Evolutionary conservation across 2,797 vertebrate species (phyloP).

Genomic region (Acipenser ruthenus): DNA sequence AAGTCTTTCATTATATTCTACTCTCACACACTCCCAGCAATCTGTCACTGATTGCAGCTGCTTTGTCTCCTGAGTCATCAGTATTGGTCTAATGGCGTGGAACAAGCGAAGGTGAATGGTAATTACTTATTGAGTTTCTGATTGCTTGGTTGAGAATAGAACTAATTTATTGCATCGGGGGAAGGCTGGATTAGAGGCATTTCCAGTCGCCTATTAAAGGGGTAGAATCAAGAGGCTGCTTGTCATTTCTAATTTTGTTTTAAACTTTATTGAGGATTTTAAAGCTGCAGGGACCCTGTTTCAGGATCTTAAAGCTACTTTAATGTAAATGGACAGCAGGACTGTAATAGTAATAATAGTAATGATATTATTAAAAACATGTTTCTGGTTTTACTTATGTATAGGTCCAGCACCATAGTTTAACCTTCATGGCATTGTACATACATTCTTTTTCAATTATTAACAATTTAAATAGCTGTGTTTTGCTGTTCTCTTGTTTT

Average conservation of each 20-base stretch:
- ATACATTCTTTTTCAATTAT: no score
- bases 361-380: no score
- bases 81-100: slow-evolving; percentile 67
- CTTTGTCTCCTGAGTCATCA: slow-evolving; percentile 66
- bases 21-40: slow-evolving; percentile 14
- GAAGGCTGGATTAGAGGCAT: slow-evolving; percentile 11
- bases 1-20: not conserved
- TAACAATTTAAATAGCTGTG: no score
- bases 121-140: slow-evolving; percentile 72
- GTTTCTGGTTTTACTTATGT: no score
- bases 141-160: slow-evolving; percentile 62
- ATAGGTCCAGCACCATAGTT: no score
- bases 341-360: no score
- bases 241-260: slow-evolving; percentile 6
- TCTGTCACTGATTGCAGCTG: slow-evolving; percentile 31
- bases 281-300: no score
- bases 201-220: slow-evolving; percentile 4
- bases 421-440: no score
- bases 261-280: no score
- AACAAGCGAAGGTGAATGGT: slow-evolving; percentile 68
- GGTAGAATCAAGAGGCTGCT: slow-evolving; percentile 1
- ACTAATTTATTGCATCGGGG: slow-evolving; percentile 58
- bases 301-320: no score
- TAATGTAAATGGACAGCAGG: no score
- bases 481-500: no score